These are phyloP conservation scores for Apteryx owenii DNA, from an alignment of 2,113 vertebrate genomes.

Conservation along the genomic window DNA sequence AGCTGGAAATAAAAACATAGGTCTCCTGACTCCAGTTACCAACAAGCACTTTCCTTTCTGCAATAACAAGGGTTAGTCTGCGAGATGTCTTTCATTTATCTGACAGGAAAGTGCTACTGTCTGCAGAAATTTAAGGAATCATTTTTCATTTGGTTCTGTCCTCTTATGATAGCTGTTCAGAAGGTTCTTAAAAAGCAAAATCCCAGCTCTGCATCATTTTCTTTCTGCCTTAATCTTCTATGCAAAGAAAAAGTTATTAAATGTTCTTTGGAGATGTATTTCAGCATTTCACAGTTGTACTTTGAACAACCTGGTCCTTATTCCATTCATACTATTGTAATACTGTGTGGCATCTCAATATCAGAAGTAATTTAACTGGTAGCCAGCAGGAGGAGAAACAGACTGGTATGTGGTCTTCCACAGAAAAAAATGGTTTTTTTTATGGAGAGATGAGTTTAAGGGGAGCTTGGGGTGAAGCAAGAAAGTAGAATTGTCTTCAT, in stretches of 20 bases:
- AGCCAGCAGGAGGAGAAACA: conserved; percentile 61
- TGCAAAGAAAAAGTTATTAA: neutral
- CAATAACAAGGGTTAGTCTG: neutral
- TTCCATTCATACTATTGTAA: neutral
- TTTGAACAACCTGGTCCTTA: neutral
- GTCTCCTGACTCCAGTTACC: conserved; percentile 16
- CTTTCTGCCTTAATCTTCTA: neutral
- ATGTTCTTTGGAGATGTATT: neutral
- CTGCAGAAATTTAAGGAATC: neutral
- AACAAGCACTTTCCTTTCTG: conserved; percentile 16
- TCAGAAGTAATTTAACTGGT: neutral
- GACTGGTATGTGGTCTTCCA: neutral
- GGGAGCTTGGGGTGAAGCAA: neutral
- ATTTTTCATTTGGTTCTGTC: neutral
- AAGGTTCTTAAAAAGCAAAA: neutral
- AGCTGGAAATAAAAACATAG: conserved; percentile 32
- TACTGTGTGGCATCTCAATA: accelerated
- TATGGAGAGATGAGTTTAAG: neutral
- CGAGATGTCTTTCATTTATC: neutral
- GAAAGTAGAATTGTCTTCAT: accelerated
- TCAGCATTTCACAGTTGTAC: neutral
- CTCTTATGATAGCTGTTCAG: neutral
- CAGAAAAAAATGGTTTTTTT: accelerated
- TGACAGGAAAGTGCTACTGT: neutral
- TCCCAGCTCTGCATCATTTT: neutral